Percentiles rank a stretch among this genome's conserved stretches.
These are phyloP conservation scores for Chrysochloris asiatica DNA, from an alignment of 2,113 vertebrate species.

Conservation along the genomic window DNA sequence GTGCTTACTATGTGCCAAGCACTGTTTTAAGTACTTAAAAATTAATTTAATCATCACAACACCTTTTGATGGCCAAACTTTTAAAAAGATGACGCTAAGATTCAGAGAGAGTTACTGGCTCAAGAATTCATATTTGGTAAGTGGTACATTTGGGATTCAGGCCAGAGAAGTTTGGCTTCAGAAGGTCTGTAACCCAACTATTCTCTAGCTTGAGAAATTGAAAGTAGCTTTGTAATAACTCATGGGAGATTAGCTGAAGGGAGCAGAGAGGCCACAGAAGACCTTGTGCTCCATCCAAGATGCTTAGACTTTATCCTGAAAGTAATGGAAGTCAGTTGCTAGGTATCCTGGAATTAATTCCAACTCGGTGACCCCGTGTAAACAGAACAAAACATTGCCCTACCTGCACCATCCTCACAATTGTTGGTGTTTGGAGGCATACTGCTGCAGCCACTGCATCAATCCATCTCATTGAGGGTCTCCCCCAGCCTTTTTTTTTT, in stretches of 20 bases:
- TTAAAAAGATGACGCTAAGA: neutral
- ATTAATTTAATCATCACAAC: neutral
- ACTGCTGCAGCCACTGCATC: neutral
- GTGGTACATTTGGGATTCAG: neutral
- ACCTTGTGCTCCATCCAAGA: neutral
- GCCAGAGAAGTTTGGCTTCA: neutral
- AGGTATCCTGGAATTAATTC: neutral
- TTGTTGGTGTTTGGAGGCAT: neutral
- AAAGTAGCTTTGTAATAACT: neutral
- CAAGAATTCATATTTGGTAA: neutral
- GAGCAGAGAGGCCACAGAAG: neutral
- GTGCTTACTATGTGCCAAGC: neutral
- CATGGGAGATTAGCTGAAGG: neutral
- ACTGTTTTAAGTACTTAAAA: neutral
- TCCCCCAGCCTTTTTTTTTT: too few species aligned
- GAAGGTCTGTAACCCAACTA: neutral
- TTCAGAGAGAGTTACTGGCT: neutral
- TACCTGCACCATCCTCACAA: neutral
- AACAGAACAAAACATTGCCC: neutral
- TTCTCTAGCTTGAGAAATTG: neutral
- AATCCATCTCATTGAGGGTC: neutral
- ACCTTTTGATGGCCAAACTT: neutral
- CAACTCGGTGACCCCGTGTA: neutral
- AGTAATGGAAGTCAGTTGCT: neutral
- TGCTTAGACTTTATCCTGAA: neutral